Conservation (phyloP, 30 jellyfish, hydroid and myxozoan genomes). For the Mastigias papua region DNA sequence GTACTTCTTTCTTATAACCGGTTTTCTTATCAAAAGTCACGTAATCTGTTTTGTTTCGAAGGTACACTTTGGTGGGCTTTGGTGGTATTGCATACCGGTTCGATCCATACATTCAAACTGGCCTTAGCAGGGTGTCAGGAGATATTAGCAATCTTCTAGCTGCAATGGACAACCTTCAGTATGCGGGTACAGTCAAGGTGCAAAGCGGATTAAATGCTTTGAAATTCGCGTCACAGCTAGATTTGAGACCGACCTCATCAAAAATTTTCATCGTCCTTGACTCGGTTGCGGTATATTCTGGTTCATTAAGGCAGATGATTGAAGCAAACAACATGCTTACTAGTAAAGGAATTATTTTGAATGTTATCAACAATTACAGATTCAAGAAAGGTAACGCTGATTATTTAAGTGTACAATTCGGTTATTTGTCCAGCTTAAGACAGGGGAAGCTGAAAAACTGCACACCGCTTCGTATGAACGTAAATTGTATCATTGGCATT, state of each 20-base stretch:
- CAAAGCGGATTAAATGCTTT: conserved; percentile 59
- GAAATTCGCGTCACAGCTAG: conserved; percentile 61
- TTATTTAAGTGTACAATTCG: too few relatives aligned
- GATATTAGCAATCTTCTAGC: conserved; percentile 30
- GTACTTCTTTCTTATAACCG: background rate
- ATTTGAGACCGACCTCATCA: conserved; percentile 62
- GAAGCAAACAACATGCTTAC: conserved; percentile 60
- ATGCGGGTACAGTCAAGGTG: conserved; percentile 5
- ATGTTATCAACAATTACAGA: conserved; percentile 79
- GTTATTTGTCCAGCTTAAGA: too few relatives aligned
- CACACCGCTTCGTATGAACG: too few relatives aligned
- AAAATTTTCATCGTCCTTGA: conserved; percentile 81
- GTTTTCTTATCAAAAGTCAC: too few relatives aligned
- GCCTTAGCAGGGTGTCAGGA: conserved; percentile 75
- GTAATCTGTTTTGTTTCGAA: background rate
- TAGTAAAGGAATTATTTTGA: conserved; percentile 70
- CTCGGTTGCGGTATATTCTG: conserved; percentile 80
- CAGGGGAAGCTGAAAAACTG: too few relatives aligned
- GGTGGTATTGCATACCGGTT: conserved; percentile 80
- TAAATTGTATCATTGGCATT: too few relatives aligned
- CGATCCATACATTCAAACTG: conserved; percentile 93
- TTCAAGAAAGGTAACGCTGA: conserved; percentile 85
- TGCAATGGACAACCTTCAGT: conserved; percentile 77
- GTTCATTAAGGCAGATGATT: conserved; percentile 78
- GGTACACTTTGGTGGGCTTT: conserved; percentile 88